phyloP scores from a whole-genome alignment of 1,140 invertebrate genomes.

The Aphaenogaster floridana region DNA sequence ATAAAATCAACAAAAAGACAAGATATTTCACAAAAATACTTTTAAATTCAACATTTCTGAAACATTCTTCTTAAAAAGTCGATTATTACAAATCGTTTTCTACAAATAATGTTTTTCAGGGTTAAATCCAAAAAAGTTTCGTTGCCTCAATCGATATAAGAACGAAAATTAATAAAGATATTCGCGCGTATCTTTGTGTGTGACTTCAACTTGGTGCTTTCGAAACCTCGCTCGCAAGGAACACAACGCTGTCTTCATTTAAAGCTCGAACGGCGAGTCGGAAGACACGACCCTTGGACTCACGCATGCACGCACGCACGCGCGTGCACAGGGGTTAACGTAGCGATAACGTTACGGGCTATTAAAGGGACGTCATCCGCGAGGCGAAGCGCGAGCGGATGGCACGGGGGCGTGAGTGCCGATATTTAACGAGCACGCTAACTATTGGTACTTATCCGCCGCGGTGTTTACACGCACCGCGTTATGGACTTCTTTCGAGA shows the following conservation, averaged over 20 bases:
- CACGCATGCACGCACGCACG: neutral
- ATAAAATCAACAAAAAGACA: neutral
- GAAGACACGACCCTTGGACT: constrained; percentile 11
- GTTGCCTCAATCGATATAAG: neutral
- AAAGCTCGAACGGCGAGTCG: neutral
- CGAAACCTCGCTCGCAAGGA: neutral
- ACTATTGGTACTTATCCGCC: constrained; percentile 73
- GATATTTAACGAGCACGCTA: constrained; percentile 75
- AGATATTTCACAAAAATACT: neutral
- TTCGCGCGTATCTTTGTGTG: too few species aligned
- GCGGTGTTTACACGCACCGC: constrained; percentile 71
- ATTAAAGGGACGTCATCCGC: constrained; percentile 52
- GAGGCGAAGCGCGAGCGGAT: constrained; percentile 26
- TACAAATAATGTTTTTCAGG: neutral
- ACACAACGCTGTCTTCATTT: constrained; percentile 32
- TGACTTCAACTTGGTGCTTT: neutral
- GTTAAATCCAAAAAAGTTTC: neutral
- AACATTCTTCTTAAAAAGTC: neutral
- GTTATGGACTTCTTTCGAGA: constrained; percentile 70
- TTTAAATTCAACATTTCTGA: neutral
- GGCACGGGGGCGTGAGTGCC: constrained; percentile 54
- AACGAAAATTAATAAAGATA: neutral
- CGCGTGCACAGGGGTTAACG: constrained; percentile 29
- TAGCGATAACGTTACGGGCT: constrained; percentile 59
- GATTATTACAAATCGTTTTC: neutral